Percentiles rank a stretch among this genome's conserved stretches.
Conservation (phyloP, 2,888 invertebrate species). For the Auanema sp. region DNA sequence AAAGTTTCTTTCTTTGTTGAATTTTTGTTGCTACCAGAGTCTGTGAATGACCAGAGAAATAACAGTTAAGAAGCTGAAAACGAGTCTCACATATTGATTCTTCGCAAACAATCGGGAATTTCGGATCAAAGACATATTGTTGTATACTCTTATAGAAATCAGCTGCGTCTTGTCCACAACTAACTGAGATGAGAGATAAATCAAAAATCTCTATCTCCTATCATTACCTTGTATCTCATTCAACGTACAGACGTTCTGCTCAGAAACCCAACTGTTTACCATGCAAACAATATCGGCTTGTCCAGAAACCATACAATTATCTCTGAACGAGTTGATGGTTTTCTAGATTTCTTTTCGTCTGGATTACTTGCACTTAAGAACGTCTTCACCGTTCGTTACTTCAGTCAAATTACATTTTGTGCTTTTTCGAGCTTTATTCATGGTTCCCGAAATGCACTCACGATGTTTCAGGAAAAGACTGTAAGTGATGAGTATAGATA, state of each 20-base stretch:
- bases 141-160: constrained; percentile 56
- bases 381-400: constrained; percentile 31
- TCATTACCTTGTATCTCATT: too few species aligned
- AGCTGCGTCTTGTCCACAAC: constrained; percentile 55
- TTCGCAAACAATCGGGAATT: constrained; percentile 59
- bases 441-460: constrained; percentile 48
- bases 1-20: too few species aligned
- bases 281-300: constrained; percentile 56
- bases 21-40: too few species aligned
- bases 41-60: too few species aligned
- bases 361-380: constrained; percentile 45
- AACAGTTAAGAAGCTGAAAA: too few species aligned
- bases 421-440: constrained; percentile 1
- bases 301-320: constrained; percentile 36
- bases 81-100: not conserved
- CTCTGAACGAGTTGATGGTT: constrained; percentile 32
- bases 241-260: constrained; percentile 59
- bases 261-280: constrained; percentile 60
- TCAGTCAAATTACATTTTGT: constrained; percentile 27
- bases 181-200: constrained; percentile 21
- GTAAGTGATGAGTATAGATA: too few species aligned
- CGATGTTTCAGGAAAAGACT: constrained; percentile 47
- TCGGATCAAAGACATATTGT: constrained; percentile 54
- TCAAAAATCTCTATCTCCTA: constrained; percentile 19
- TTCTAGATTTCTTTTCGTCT: not conserved